A percentile compares a stretch with the other conserved stretches of the same genome.
phyloP scores from a whole-genome alignment of 2,113 vertebrate species.

The Procapra przewalskii region DNA sequence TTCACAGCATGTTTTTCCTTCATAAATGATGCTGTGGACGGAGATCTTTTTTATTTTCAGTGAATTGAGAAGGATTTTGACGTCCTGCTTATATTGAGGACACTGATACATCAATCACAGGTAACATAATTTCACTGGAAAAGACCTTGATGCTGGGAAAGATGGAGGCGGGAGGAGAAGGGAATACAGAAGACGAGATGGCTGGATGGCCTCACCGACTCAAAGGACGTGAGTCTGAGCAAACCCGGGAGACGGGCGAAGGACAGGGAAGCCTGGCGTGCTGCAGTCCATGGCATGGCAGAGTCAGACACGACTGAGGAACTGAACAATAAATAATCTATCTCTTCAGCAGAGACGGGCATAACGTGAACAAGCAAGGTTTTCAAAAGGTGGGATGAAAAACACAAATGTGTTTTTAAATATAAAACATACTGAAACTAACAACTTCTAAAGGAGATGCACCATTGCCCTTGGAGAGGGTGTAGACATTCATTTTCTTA shows the following conservation, averaged over 20 bases:
- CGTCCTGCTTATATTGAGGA: rapidly evolving
- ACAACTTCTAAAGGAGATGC: not conserved
- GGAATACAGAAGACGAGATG: not conserved
- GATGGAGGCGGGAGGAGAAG: not conserved
- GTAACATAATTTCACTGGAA: not conserved
- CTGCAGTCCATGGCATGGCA: not conserved
- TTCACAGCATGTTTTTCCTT: not conserved
- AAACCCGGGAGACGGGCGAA: not conserved
- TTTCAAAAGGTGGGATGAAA: not conserved
- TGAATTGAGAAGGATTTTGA: not conserved
- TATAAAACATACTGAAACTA: not conserved
- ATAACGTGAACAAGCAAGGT: not conserved
- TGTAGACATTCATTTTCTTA: not conserved
- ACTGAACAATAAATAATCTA: not conserved
- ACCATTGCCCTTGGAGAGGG: not conserved
- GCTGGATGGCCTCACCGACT: not conserved
- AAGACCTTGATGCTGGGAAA: not conserved
- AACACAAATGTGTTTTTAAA: not conserved
- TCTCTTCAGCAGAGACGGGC: not conserved
- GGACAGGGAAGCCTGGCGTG: not conserved
- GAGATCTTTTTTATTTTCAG: not conserved
- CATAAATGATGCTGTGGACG: too few species aligned
- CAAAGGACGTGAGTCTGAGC: not conserved
- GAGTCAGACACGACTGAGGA: not conserved
- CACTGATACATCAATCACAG: not conserved